Evolutionary conservation across 2,888 invertebrate genomes (phyloP).

Genomic region (Cremastinae sp.): DNA sequence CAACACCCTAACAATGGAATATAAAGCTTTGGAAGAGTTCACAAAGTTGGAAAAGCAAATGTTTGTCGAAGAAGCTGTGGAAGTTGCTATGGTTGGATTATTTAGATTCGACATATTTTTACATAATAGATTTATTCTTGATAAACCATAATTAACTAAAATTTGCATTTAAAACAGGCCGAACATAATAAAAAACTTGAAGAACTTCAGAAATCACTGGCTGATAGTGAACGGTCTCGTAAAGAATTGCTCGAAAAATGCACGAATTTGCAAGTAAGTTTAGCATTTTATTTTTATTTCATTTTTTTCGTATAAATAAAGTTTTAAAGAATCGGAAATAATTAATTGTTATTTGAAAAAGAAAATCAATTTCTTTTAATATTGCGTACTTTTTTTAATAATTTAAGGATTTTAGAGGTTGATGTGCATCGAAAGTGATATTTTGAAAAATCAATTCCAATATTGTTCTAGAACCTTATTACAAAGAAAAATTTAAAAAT

Average conservation of each 20-base stretch:
- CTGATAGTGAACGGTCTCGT: slow-evolving; percentile 58
- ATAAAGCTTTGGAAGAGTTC: slow-evolving; percentile 77
- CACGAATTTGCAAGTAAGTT: slow-evolving; percentile 59
- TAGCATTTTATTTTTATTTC: neutral
- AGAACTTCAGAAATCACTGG: slow-evolving; percentile 55
- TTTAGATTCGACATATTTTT: neutral
- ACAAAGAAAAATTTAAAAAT: too few species aligned
- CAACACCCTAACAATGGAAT: slow-evolving; percentile 80
- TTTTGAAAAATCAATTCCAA: too few species aligned
- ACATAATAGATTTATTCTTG: neutral
- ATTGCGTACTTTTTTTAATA: too few species aligned
- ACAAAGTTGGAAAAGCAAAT: slow-evolving; percentile 84
- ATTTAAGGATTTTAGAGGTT: too few species aligned
- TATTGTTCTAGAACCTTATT: too few species aligned
- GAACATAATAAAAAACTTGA: slow-evolving; percentile 48
- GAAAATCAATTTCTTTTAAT: too few species aligned
- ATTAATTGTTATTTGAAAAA: too few species aligned
- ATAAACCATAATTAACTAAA: slow-evolving; percentile 13
- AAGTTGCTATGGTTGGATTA: slow-evolving; percentile 52
- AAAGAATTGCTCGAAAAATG: slow-evolving; percentile 64
- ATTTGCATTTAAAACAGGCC: slow-evolving; percentile 16
- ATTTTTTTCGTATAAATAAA: neutral
- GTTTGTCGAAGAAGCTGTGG: slow-evolving; percentile 75
- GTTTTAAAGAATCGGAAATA: too few species aligned
- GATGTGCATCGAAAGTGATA: too few species aligned